Evolutionary conservation across 1,140 invertebrate genomes (phyloP).

Genomic region (Kradibia gibbosae): DNA sequence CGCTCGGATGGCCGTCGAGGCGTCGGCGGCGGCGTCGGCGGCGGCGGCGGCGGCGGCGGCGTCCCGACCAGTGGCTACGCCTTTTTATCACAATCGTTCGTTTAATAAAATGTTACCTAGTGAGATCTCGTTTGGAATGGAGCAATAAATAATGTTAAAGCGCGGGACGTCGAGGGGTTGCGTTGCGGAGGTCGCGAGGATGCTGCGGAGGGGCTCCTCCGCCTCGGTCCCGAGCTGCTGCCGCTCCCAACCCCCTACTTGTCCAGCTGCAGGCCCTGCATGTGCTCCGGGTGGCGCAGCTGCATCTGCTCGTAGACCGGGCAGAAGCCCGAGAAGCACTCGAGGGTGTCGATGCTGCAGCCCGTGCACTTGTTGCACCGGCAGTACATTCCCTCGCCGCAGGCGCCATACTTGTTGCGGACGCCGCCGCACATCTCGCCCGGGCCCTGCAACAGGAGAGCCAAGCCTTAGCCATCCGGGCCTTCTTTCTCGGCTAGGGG

Average conservation of each 20-base stretch:
- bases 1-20: too few relatives aligned
- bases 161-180: background rate
- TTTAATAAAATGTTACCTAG: constrained; percentile 27
- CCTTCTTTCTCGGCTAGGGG: too few relatives aligned
- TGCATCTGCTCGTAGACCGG: constrained; percentile 47
- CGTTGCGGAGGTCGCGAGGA: background rate
- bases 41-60: background rate
- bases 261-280: constrained; percentile 41
- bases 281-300: constrained; percentile 41
- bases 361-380: constrained; percentile 71
- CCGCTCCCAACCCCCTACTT: constrained; percentile 15
- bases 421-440: constrained; percentile 72
- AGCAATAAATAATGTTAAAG: constrained; percentile 35
- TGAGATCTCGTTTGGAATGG: constrained; percentile 47
- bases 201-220: too few relatives aligned
- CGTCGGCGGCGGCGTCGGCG: background rate
- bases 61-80: constrained; percentile 12
- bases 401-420: constrained; percentile 66
- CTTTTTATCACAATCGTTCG: constrained; percentile 42
- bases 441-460: constrained; percentile 71
- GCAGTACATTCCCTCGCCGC: constrained; percentile 74
- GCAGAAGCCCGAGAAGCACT: constrained; percentile 62
- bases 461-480: too few relatives aligned
- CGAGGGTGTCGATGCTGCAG: constrained; percentile 68
- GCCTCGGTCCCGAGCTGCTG: background rate